Evolutionary conservation across 2,888 invertebrate species (phyloP).

Genomic region (Caenorhabditis sp.): DNA sequence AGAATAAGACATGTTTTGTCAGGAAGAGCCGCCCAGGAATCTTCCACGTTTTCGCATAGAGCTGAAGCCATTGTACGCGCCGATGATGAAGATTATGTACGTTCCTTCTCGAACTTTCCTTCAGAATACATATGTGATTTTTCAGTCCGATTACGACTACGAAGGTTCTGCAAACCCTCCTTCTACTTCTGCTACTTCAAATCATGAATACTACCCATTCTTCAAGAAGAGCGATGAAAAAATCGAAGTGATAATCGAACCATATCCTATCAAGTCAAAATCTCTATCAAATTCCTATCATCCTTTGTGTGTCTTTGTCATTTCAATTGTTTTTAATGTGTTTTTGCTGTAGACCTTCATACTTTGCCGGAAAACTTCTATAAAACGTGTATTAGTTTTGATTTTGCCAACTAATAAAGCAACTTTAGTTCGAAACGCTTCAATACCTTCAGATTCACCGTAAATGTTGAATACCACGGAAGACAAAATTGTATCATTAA

Average conservation of each 20-base stretch:
- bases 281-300: background rate
- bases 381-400: too few species aligned
- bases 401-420: too few species aligned
- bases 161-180: conserved; percentile 37
- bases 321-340: background rate
- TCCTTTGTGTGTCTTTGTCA: background rate
- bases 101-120: background rate
- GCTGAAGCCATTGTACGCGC: conserved; percentile 3
- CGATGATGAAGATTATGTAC: conserved; percentile 58
- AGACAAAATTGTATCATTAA: too few species aligned
- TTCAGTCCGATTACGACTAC: conserved; percentile 43
- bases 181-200: background rate
- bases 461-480: too few species aligned
- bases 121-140: background rate
- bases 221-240: conserved; percentile 9
- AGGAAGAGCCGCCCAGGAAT: conserved; percentile 14
- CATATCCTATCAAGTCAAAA: conserved; percentile 24
- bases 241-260: conserved; percentile 52
- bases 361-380: too few species aligned
- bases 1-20: conserved; percentile 28
- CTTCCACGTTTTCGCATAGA: background rate
- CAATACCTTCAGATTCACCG: too few species aligned
- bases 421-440: too few species aligned
- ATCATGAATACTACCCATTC: conserved; percentile 25
- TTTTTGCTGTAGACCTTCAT: background rate